These are phyloP conservation scores for Enteromius thamalakanensis DNA, from an alignment of 2,797 vertebrate species.

Conservation along the genomic window DNA sequence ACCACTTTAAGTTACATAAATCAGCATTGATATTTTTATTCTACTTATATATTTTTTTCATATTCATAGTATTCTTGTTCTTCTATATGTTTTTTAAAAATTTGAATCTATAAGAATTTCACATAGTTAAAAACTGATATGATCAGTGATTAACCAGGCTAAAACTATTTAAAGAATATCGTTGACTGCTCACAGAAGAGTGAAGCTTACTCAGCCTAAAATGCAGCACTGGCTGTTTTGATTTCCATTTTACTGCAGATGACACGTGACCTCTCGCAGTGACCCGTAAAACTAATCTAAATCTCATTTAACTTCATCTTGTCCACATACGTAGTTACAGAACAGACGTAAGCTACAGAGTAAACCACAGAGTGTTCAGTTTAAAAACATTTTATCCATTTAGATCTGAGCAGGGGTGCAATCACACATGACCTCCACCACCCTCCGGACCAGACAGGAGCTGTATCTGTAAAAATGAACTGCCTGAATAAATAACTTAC, in stretches of 20 bases:
- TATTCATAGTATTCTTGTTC: neutral
- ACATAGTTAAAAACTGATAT: neutral
- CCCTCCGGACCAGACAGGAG: neutral
- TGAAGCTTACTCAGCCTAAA: neutral
- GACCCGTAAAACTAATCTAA: slow-evolving; percentile 24
- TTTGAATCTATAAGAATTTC: neutral
- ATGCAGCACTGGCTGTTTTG: neutral
- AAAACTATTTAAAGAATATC: neutral
- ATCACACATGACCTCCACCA: neutral
- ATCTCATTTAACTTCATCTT: slow-evolving; percentile 21
- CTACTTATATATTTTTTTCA: neutral
- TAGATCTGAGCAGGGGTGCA: neutral
- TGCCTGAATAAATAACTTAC: neutral
- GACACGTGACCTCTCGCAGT: slow-evolving; percentile 4
- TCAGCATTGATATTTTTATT: neutral
- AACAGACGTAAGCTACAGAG: neutral
- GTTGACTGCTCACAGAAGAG: neutral
- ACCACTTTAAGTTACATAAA: neutral
- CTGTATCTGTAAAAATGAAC: neutral
- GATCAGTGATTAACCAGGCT: neutral
- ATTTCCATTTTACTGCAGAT: slow-evolving; percentile 25
- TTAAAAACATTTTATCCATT: neutral
- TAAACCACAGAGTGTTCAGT: neutral
- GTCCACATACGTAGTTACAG: neutral
- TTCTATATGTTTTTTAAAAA: neutral